phyloP scores from a whole-genome alignment of 2,113 vertebrate species.

The Picathartes gymnocephalus region DNA sequence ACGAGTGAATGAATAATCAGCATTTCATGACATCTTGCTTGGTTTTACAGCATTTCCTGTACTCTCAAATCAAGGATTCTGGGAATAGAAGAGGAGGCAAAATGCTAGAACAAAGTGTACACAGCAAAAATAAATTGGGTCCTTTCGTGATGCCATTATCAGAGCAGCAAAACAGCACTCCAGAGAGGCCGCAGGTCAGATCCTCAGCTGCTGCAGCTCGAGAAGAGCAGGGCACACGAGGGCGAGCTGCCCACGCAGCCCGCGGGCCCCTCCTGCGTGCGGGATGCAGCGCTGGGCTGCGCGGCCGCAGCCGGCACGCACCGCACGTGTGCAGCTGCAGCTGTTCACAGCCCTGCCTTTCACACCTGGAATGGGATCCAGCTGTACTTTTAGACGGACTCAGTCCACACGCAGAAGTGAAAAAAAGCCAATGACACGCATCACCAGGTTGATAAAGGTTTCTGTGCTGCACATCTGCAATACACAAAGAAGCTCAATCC shows the following conservation, averaged over 20 bases:
- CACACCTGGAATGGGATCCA: not conserved
- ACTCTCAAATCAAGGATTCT: not conserved
- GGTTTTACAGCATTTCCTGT: not conserved
- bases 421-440: not conserved
- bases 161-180: not conserved
- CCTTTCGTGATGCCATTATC: not conserved
- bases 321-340: not conserved
- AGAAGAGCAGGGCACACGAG: not conserved
- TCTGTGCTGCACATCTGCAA: not conserved
- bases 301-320: not conserved
- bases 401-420: not conserved
- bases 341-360: not conserved
- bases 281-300: rapidly evolving
- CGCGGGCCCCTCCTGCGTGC: rapidly evolving
- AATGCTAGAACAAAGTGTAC: not conserved
- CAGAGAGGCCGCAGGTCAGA: not conserved
- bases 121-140: not conserved
- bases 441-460: not conserved
- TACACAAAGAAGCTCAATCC: not conserved
- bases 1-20: not conserved
- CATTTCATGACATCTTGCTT: not conserved
- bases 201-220: not conserved
- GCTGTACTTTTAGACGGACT: not conserved
- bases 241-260: not conserved
- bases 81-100: not conserved